Percentiles rank a stretch among this genome's conserved stretches.
These are phyloP conservation scores for Adelphocoris suturalis DNA, from an alignment of 2,888 invertebrate species.

Conservation along the genomic window DNA sequence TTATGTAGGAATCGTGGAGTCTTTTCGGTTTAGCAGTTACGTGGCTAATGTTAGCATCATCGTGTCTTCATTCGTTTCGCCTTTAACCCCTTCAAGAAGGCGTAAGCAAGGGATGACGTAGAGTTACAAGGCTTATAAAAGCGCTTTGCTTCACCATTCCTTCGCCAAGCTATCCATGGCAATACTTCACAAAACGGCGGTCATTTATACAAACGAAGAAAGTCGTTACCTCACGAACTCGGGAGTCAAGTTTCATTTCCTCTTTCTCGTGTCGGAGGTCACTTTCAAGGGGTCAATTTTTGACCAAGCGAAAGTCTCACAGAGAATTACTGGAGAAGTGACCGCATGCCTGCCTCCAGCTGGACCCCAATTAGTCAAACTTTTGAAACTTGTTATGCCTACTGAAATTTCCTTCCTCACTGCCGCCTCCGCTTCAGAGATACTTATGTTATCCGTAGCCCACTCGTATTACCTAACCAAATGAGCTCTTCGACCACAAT, in stretches of 20 bases:
- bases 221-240: constrained; percentile 16
- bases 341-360: neutral
- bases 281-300: constrained; percentile 34
- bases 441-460: neutral
- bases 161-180: too few species aligned
- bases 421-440: constrained; percentile 1
- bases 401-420: neutral
- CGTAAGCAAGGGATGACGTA: too few species aligned
- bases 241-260: constrained; percentile 46
- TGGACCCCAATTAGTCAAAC: constrained; percentile 33
- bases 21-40: too few species aligned
- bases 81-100: too few species aligned
- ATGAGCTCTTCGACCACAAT: too few species aligned
- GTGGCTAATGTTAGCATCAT: too few species aligned
- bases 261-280: constrained; percentile 47
- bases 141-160: too few species aligned
- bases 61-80: too few species aligned
- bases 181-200: neutral
- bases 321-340: constrained; percentile 14
- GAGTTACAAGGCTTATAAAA: too few species aligned
- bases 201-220: constrained; percentile 47
- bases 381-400: neutral
- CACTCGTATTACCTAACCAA: neutral
- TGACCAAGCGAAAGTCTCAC: constrained; percentile 23
- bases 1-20: too few species aligned